Evolutionary conservation across 2,113 vertebrate genomes (phyloP).

Genomic region (Periophthalmodon schlosseri): DNA sequence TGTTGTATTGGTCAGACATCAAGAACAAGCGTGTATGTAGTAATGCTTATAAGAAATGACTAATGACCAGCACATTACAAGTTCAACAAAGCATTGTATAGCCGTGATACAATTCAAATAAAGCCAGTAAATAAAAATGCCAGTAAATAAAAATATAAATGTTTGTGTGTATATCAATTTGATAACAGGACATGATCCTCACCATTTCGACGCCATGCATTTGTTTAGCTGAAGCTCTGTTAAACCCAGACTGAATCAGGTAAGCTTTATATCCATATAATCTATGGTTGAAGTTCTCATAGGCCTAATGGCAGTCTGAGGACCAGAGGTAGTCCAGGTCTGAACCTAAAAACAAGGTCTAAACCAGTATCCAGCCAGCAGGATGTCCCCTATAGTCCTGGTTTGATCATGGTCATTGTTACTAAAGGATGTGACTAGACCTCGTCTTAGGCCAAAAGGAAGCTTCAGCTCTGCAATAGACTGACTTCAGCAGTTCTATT

Average conservation of each 20-base stretch:
- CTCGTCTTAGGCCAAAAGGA: neutral
- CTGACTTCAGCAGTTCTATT: slow-evolving; percentile 28
- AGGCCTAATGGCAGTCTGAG: neutral
- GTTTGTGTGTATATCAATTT: too few relatives aligned
- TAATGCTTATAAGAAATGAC: too few relatives aligned
- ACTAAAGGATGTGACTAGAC: neutral
- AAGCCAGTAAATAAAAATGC: too few relatives aligned
- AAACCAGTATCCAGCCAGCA: neutral
- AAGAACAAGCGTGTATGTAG: too few relatives aligned
- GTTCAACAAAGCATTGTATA: too few relatives aligned
- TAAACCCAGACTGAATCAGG: neutral
- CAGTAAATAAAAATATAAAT: too few relatives aligned
- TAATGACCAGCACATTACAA: too few relatives aligned
- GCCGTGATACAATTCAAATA: too few relatives aligned
- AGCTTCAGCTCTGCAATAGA: slow-evolving; percentile 1
- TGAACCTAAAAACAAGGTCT: neutral
- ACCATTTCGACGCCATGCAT: too few relatives aligned
- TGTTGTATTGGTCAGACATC: too few relatives aligned
- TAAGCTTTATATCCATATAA: neutral
- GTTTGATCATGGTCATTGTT: neutral
- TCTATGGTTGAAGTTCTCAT: neutral
- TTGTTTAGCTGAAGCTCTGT: neutral
- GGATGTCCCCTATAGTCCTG: neutral
- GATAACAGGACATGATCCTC: neutral
- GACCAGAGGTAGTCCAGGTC: neutral